Percentiles rank a stretch among this genome's conserved stretches.
Conservation (phyloP, 2,113 vertebrate genomes). For the Pardalotus punctatus region DNA sequence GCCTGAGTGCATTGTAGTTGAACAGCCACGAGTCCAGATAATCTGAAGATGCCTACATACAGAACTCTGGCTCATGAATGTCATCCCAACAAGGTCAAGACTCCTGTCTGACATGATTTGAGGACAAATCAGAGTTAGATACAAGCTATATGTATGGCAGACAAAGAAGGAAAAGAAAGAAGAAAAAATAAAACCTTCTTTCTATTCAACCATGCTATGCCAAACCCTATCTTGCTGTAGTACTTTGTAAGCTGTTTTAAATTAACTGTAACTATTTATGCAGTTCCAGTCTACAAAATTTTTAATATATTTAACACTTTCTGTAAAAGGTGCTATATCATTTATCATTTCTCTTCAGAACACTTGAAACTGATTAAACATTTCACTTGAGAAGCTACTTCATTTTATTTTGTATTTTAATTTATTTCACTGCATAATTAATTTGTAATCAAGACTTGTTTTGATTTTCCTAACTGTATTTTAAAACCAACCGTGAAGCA, state of each 20-base stretch:
- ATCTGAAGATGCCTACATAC: not conserved
- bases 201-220: not conserved
- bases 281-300: not conserved
- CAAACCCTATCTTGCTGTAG: not conserved
- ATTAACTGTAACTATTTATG: not conserved
- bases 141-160: not conserved
- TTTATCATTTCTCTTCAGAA: constrained; percentile 16
- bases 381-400: constrained; percentile 10
- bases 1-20: not conserved
- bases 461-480: constrained; percentile 45
- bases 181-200: not conserved
- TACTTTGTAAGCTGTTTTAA: constrained; percentile 24
- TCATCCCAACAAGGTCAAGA: not conserved
- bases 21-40: not conserved
- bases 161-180: not conserved
- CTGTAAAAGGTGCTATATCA: not conserved
- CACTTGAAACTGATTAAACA: constrained; percentile 27
- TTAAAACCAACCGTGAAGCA: constrained; percentile 44
- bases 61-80: not conserved
- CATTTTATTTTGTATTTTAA: constrained; percentile 52
- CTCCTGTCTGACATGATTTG: not conserved
- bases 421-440: constrained; percentile 46
- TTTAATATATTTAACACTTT: constrained; percentile 17
- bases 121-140: not conserved
- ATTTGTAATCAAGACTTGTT: constrained; percentile 50